Base-by-base conservation (phyloP, 2,113 vertebrate species). In the Proteles cristata region DNA sequence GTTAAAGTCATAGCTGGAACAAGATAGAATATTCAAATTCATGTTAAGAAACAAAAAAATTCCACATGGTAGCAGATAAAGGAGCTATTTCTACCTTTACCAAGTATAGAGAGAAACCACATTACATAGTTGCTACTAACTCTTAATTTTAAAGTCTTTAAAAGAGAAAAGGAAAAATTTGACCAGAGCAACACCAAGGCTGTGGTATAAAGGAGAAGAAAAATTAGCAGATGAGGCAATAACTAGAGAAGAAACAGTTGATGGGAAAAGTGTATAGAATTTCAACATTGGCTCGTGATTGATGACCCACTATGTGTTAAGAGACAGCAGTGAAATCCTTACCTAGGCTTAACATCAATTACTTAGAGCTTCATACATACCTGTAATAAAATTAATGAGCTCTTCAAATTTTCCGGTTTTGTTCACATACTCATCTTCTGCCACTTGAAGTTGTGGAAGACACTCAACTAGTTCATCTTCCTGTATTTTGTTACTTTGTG, bases 381-480 rank as follows among this genome's bases (percentile, higher is more conserved):
- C 95, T 92, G 43, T 17, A 83, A 97, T 2, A 2, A 3, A 11
- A 9, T 10, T 92, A 2, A 6, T n/a, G 61, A 98, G 43, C 19
- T 96, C 96, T 50, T 98, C 11, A 0, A 96, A 83, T 31, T 0
- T 23, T 58, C 0, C 28, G 2, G 11, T 14, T 23, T 92, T 96
- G 50, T 81, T 45, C 28, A 39, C 66, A 50, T 17, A 96, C 4
- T 96, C 69, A 31, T 81, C 93, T 88, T 97, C 94, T 4, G 76
- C 82, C 80, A 39, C 25, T 3, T 98, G 93, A 86, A 98, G 94
- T 6, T 94, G 61, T 7, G 98, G 92, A 82, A 96, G 94, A 77
- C 76, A 98, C 10, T 69, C 23, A 0, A 33, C 69, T 33, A 99
- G 93, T 53, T 98, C 86, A 43, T 97, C 69, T 79, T 98, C 96